Evolutionary conservation across 1,140 invertebrate species (phyloP).

Genomic region (Odontomachus brunneus): DNA sequence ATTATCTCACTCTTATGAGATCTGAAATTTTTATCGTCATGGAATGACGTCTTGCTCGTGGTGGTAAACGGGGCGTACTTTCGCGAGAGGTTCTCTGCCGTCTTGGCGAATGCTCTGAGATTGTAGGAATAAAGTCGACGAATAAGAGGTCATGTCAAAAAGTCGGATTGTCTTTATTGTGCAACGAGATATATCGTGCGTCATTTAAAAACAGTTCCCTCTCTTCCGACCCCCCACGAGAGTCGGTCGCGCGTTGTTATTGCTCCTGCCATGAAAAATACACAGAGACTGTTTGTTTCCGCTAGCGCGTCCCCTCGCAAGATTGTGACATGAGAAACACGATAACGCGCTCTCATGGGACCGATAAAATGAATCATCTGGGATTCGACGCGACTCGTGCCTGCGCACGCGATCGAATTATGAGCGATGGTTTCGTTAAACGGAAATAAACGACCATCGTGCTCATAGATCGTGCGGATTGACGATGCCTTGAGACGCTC

Average conservation of each 20-base stretch:
- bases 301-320: background rate
- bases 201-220: conserved; percentile 17
- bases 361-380: conserved; percentile 5
- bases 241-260: conserved; percentile 17
- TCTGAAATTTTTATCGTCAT: conserved; percentile 15
- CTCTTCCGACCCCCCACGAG: no score
- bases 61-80: conserved; percentile 11
- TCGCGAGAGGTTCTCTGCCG: background rate
- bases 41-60: conserved; percentile 7
- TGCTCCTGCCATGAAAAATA: conserved; percentile 16
- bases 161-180: conserved; percentile 29
- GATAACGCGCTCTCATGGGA: background rate
- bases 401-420: background rate
- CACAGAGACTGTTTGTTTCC: conserved; percentile 12
- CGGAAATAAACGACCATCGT: conserved; percentile 46
- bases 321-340: background rate
- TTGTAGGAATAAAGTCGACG: conserved; percentile 9
- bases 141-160: background rate
- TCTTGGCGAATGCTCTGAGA: background rate
- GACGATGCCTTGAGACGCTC: conserved; percentile 10
- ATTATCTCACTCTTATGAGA: conserved; percentile 25
- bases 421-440: conserved; percentile 16
- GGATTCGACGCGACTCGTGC: background rate
- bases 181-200: background rate
- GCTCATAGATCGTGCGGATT: background rate